Base-by-base conservation (phyloP, 2,797 vertebrate genomes). In the Molossus alvarezi region DNA sequence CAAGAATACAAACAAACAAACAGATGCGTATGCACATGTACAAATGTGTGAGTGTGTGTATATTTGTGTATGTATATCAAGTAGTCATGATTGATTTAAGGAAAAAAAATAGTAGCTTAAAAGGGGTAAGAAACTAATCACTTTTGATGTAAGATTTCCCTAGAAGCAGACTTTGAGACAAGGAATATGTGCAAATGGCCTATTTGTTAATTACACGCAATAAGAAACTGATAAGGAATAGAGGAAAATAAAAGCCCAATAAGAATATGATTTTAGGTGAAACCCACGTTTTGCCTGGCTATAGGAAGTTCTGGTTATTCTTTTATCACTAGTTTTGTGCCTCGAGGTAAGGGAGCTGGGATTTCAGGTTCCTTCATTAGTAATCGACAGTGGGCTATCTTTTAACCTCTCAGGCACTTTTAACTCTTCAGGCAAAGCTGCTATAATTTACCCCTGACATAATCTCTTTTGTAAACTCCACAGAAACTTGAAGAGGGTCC, bases 371-470 rank as follows among this genome's bases (percentile, higher is more conserved):
- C 15, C n/a, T 87, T 79, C 5, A 15, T 2, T 1, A 17, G 18
- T 18, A 73, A 55, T 58, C 41, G 14, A 15, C 27, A 65, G 7
- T 37, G 27, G 45, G 3, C 37, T 73, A 7, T n/a, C 18, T 9
- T 55, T 11, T 1, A 41, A n/a, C 23, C 1, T 57, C 17, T 1
- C 15, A 48, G 14, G 1, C 14, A 62, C 13, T 45, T 60, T 20
- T 4, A 65, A 6, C 25, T 65, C 18, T 27, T 76, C 15, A 15
- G 8, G 9, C 14, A 65, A 60, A 76, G 23, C n/a, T 69, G 23
- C 45, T 6, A 1, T 10, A 60, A 27, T 6, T 45, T 45, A 33
- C 4, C 1, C 9, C 9, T 9, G 58, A 6, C 1, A 55, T 33
- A 18, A 53, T 23, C 77, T 88, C 15, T 67, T 69, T 81, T 37